Percentiles rank a stretch among this genome's conserved stretches.
These are phyloP conservation scores for Cydia strobilella DNA, from an alignment of 1,140 invertebrate species.

Conservation along the genomic window DNA sequence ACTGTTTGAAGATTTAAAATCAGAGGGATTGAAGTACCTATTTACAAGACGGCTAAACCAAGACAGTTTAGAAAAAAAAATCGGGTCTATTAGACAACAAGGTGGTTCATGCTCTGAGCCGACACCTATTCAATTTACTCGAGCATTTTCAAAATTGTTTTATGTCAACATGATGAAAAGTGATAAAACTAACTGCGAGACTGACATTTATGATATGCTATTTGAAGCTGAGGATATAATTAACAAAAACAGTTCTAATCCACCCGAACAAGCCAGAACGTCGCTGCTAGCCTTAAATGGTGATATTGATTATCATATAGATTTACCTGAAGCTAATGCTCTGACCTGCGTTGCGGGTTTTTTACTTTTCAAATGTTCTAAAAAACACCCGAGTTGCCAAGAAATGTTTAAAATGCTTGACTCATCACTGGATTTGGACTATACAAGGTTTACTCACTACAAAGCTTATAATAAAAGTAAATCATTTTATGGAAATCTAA, in stretches of 20 bases:
- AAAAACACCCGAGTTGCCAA: constrained; percentile 20
- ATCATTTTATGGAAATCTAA: constrained; percentile 2
- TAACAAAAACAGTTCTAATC: background rate
- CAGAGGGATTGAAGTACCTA: constrained; percentile 10
- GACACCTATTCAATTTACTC: background rate
- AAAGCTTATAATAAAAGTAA: constrained; percentile 11
- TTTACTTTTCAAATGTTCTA: constrained; percentile 31
- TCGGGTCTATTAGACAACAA: constrained; percentile 9
- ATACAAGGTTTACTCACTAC: constrained; percentile 20
- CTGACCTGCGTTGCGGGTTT: background rate
- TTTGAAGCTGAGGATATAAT: constrained; percentile 28
- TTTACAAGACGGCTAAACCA: constrained; percentile 15
- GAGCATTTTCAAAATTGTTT: constrained; percentile 30
- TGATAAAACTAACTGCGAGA: constrained; percentile 10
- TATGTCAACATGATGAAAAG: constrained; percentile 28
- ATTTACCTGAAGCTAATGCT: background rate
- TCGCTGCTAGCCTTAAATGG: background rate
- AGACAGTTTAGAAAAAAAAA: background rate
- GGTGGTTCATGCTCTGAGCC: too few species aligned
- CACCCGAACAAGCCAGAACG: too few species aligned
- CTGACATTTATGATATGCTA: constrained; percentile 11
- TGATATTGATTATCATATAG: constrained; percentile 20
- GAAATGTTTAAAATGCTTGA: background rate
- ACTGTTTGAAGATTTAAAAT: constrained; percentile 17
- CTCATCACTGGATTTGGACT: background rate